These are phyloP conservation scores for Macrochelys suwanniensis DNA, from an alignment of 2,797 vertebrate species.

Conservation along the genomic window DNA sequence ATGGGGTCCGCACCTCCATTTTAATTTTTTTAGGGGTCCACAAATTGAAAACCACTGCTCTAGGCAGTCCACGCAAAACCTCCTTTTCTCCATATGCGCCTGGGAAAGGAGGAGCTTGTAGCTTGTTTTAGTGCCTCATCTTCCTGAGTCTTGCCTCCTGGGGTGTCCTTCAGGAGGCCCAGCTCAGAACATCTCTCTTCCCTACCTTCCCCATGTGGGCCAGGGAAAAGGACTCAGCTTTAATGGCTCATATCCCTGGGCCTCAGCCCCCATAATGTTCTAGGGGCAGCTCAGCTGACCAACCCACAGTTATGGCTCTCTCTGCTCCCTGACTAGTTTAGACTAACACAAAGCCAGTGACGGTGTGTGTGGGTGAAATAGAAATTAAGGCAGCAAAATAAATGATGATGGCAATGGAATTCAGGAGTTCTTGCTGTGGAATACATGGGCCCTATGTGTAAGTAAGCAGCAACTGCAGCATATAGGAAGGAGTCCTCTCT, in stretches of 20 bases:
- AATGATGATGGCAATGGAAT: neutral
- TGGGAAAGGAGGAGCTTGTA: neutral
- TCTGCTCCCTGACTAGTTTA: neutral
- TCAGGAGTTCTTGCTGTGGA: neutral
- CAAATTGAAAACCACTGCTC: too few relatives aligned
- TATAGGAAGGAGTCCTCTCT: neutral
- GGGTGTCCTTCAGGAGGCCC: slow-evolving; percentile 42
- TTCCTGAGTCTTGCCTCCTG: neutral
- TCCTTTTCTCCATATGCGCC: neutral
- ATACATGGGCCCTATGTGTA: neutral
- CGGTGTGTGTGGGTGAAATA: too few relatives aligned
- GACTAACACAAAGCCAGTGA: neutral
- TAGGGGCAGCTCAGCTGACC: neutral
- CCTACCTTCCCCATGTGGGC: accelerated
- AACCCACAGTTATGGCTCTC: neutral
- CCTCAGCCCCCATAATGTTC: neutral
- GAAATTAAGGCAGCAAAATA: neutral
- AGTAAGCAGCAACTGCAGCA: neutral
- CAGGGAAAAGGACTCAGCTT: slow-evolving; percentile 3
- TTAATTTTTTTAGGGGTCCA: too few relatives aligned
- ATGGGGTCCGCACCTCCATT: too few relatives aligned
- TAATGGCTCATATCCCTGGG: neutral
- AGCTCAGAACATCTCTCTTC: neutral
- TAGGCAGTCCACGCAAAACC: neutral
- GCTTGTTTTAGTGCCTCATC: neutral